Evolutionary conservation across 2,888 invertebrate genomes (phyloP).

Genomic region (Yponomeuta sedellus): DNA sequence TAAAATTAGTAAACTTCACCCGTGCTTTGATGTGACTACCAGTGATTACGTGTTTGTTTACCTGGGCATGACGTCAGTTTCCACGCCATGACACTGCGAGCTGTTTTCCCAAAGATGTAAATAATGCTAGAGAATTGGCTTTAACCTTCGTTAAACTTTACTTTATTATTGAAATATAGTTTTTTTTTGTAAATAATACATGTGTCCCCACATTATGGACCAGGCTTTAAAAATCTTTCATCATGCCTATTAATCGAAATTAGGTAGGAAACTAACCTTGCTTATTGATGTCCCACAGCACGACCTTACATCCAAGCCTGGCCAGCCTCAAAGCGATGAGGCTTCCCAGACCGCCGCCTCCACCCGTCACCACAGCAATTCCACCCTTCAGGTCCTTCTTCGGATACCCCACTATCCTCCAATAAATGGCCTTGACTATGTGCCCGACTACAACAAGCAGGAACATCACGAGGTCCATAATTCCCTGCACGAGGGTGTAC

Average conservation of each 20-base stretch:
- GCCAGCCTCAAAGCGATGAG: conserved; percentile 85
- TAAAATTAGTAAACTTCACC: no score
- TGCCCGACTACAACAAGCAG: conserved; percentile 63
- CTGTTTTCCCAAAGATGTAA: no score
- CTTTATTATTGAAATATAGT: no score
- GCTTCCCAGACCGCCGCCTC: conserved; percentile 90
- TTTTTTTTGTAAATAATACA: no score
- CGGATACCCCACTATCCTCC: conserved; percentile 78
- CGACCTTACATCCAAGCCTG: conserved; percentile 84
- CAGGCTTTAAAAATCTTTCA: no score
- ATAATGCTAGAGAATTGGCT: no score
- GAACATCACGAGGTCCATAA: conserved; percentile 76
- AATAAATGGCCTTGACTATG: conserved; percentile 75
- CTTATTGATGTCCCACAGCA: conserved; percentile 94
- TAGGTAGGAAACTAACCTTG: conserved; percentile 75
- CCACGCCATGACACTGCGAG: no score
- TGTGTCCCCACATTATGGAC: no score
- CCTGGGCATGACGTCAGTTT: no score
- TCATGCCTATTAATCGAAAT: not conserved
- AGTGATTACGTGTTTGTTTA: no score
- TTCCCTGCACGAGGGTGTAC: conserved; percentile 68
- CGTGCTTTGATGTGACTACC: no score
- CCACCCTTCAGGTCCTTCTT: conserved; percentile 85
- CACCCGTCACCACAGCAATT: conserved; percentile 91
- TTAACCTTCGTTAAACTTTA: no score